These are phyloP conservation scores for Brachionus sp. DNA, from an alignment of 1,140 invertebrate species.

Conservation along the genomic window DNA sequence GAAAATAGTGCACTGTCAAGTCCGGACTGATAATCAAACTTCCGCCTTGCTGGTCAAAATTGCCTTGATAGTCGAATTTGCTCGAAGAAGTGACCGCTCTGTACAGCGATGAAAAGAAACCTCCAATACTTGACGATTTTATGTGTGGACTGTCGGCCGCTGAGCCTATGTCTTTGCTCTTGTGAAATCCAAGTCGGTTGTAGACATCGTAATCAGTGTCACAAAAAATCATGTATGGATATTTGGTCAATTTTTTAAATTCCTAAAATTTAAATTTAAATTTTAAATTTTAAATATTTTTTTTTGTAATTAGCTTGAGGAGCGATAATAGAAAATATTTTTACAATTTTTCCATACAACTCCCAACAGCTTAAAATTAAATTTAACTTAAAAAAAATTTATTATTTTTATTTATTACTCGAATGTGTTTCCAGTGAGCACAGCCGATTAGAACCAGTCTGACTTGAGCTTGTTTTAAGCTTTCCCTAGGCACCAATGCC, in stretches of 20 bases:
- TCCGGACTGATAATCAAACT: slow-evolving; percentile 17
- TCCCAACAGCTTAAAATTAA: background rate
- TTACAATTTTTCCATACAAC: no score
- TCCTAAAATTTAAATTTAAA: background rate
- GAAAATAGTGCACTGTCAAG: background rate
- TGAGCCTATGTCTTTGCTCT: background rate
- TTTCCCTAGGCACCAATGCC: slow-evolving; percentile 16
- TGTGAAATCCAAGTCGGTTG: slow-evolving; percentile 2
- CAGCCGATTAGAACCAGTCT: slow-evolving; percentile 36
- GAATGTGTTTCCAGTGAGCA: slow-evolving; percentile 43
- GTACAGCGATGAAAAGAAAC: slow-evolving; percentile 18
- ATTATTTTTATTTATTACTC: background rate
- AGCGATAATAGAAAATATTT: no score
- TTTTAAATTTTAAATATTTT: background rate
- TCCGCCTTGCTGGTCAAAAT: slow-evolving; percentile 41
- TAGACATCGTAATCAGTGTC: slow-evolving; percentile 38
- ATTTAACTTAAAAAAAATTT: no score
- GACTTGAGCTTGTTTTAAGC: slow-evolving; percentile 21
- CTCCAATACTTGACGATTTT: background rate
- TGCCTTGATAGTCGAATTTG: slow-evolving; percentile 39
- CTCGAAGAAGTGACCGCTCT: background rate
- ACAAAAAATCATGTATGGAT: slow-evolving; percentile 39
- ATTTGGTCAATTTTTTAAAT: slow-evolving; percentile 15
- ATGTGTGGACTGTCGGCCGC: background rate
- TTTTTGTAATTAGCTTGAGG: no score